A percentile compares a stretch with the other conserved stretches of the same genome.
phyloP scores from a whole-genome alignment of 2,888 invertebrate genomes.

The Peribatodes rhomboidaria region DNA sequence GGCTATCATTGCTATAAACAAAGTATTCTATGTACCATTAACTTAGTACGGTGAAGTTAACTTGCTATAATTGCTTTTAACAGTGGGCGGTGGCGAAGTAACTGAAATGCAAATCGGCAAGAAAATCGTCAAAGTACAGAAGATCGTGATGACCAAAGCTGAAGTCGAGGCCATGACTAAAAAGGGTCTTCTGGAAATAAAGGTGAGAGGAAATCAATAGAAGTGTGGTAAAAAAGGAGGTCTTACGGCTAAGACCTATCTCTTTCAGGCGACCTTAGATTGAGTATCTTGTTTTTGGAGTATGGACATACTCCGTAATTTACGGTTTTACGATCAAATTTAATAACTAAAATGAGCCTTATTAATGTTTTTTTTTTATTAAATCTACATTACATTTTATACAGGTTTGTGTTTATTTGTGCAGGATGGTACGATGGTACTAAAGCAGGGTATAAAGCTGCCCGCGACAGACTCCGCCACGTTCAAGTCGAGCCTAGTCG shows the following conservation, averaged over 20 bases:
- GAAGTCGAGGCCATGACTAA: conserved; percentile 89
- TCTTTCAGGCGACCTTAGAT: too few species aligned
- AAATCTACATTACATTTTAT: not conserved
- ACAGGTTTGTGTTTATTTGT: not conserved
- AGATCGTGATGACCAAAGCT: conserved; percentile 89
- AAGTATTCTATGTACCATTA: too few species aligned
- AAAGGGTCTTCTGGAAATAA: conserved; percentile 88
- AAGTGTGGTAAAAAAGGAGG: too few species aligned
- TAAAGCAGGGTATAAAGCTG: conserved; percentile 80
- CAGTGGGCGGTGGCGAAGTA: conserved; percentile 59
- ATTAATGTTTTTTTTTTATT: too few species aligned
- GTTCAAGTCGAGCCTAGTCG: conserved; percentile 62
- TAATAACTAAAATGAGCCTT: too few species aligned
- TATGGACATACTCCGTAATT: too few species aligned
- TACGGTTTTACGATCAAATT: too few species aligned
- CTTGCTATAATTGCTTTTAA: not conserved
- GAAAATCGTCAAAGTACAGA: conserved; percentile 88
- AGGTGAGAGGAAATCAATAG: conserved; percentile 64
- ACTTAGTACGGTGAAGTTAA: too few species aligned
- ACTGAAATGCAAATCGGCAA: conserved; percentile 87
- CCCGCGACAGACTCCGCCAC: conserved; percentile 63
- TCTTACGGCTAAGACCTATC: too few species aligned
- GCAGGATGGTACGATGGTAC: conserved; percentile 82
- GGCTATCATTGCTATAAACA: too few species aligned
- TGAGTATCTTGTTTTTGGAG: too few species aligned